A percentile compares a stretch with the other conserved stretches of the same genome.
Evolutionary conservation across 1,140 invertebrate species (phyloP).

Genomic region (Coboldia fuscipes): DNA sequence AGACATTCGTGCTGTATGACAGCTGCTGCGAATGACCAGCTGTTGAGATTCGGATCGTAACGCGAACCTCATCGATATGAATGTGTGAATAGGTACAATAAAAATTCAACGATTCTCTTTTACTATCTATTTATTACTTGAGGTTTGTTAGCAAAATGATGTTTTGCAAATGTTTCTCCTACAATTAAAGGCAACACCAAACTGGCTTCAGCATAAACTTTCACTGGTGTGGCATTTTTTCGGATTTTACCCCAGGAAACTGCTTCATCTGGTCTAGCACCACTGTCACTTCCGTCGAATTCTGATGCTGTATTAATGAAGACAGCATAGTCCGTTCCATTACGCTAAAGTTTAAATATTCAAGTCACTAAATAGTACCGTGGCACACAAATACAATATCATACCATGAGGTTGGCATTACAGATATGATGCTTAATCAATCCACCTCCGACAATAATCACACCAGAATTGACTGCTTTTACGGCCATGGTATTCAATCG

Average conservation of each 20-base stretch:
- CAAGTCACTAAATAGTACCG: background rate
- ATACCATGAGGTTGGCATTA: slow-evolving; percentile 82
- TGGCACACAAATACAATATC: no score
- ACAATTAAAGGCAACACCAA: slow-evolving; percentile 88
- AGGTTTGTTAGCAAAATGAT: slow-evolving; percentile 9
- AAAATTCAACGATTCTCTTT: no score
- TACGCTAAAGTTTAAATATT: slow-evolving; percentile 38
- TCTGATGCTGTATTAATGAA: slow-evolving; percentile 95
- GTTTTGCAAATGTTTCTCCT: slow-evolving; percentile 82
- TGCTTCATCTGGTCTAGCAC: slow-evolving; percentile 93
- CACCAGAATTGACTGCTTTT: slow-evolving; percentile 79
- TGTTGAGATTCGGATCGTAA: no score
- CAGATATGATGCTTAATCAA: slow-evolving; percentile 98
- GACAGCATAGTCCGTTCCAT: slow-evolving; percentile 93
- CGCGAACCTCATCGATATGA: no score
- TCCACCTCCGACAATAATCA: slow-evolving; percentile 93
- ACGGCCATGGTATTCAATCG: slow-evolving; percentile 89
- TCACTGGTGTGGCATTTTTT: slow-evolving; percentile 73
- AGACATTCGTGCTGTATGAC: no score
- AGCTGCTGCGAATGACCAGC: no score
- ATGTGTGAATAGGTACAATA: no score
- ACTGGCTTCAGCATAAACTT: slow-evolving; percentile 90
- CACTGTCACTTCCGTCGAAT: slow-evolving; percentile 97
- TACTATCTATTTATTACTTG: background rate
- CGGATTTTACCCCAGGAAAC: slow-evolving; percentile 97